phyloP scores from a whole-genome alignment of 1,140 invertebrate genomes.

The Drosophila malerkotliana region DNA sequence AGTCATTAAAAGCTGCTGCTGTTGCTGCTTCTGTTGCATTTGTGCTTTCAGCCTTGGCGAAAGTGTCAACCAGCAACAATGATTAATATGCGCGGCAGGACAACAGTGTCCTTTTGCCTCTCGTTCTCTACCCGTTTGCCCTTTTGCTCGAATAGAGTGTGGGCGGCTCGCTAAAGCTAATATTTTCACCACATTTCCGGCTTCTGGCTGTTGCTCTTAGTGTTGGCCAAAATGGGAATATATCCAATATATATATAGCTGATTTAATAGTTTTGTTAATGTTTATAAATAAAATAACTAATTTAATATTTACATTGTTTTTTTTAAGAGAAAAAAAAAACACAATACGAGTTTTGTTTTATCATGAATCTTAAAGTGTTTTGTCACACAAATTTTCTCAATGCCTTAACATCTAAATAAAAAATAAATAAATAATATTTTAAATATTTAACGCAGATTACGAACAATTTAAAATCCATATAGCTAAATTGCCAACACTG shows the following conservation, averaged over 20 bases:
- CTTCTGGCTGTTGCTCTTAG: conserved; percentile 9
- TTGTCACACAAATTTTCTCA: too few relatives aligned
- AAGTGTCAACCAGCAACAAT: conserved; percentile 53
- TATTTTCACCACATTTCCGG: conserved; percentile 48
- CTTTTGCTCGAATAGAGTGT: conserved; percentile 1
- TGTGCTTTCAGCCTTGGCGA: conserved; percentile 45
- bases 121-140: neutral
- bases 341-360: too few relatives aligned
- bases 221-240: neutral
- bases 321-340: too few relatives aligned
- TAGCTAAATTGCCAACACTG: conserved; percentile 6
- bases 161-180: conserved; percentile 71
- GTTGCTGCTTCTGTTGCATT: conserved; percentile 36
- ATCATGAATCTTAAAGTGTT: too few relatives aligned
- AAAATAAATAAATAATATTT: neutral
- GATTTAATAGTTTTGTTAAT: too few relatives aligned
- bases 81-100: conserved; percentile 72
- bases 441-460: neutral
- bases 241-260: too few relatives aligned
- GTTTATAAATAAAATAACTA: too few relatives aligned
- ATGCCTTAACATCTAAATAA: too few relatives aligned
- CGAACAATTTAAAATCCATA: neutral
- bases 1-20: conserved; percentile 63
- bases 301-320: too few relatives aligned
- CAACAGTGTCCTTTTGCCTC: conserved; percentile 19